Percentiles rank a stretch among this genome's conserved stretches.
These are phyloP conservation scores for Corythucha ciliata DNA, from an alignment of 2,888 invertebrate genomes.

Conservation along the genomic window DNA sequence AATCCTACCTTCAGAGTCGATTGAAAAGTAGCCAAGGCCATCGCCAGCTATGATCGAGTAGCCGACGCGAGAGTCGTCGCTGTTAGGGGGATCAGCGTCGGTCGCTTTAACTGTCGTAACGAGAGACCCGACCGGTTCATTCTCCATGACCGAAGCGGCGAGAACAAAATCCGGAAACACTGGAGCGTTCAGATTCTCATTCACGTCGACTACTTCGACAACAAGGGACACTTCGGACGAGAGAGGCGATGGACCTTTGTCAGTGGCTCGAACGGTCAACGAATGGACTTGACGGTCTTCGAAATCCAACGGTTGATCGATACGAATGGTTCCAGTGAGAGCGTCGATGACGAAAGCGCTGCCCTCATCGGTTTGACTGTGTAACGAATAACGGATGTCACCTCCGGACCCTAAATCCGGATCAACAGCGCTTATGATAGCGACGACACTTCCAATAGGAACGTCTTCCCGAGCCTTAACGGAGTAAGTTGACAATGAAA, in stretches of 20 bases:
- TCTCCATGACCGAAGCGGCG: conserved; percentile 66
- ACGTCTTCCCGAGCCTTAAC: conserved; percentile 86
- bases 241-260: conserved; percentile 73
- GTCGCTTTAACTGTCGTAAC: conserved; percentile 69
- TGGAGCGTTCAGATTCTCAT: conserved; percentile 82
- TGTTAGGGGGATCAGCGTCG: conserved; percentile 70
- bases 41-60: conserved; percentile 83
- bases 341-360: conserved; percentile 70
- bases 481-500: conserved; percentile 61
- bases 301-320: conserved; percentile 70
- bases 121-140: conserved; percentile 62
- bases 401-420: conserved; percentile 78
- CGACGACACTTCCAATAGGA: conserved; percentile 77
- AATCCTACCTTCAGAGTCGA: conserved; percentile 51
- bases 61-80: conserved; percentile 68
- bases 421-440: conserved; percentile 72
- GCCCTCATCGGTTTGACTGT: conserved; percentile 43
- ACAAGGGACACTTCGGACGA: conserved; percentile 70
- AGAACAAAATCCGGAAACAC: conserved; percentile 72
- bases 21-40: conserved; percentile 83
- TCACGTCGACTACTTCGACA: conserved; percentile 85
- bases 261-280: conserved; percentile 72
- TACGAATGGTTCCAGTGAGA: conserved; percentile 75
- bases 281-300: conserved; percentile 84
- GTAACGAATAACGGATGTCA: conserved; percentile 64